Percentiles rank a stretch among this genome's conserved stretches.
Evolutionary conservation across 2,888 invertebrate genomes (phyloP).

Genomic region (Maniola hyperantus): DNA sequence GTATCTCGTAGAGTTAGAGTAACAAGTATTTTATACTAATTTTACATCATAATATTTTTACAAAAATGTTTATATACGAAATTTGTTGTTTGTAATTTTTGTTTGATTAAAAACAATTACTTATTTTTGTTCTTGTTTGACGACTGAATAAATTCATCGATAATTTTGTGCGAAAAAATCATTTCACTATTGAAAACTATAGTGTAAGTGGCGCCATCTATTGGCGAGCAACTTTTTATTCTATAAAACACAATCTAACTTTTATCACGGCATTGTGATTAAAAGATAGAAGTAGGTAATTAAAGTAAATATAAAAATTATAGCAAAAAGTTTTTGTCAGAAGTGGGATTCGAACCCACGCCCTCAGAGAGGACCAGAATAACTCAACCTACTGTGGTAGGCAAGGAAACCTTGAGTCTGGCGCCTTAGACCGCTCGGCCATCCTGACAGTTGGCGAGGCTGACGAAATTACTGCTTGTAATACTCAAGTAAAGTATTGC

Average conservation of each 20-base stretch:
- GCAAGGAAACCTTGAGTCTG: constrained; percentile 78
- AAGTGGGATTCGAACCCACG: constrained; percentile 93
- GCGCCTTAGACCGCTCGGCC: constrained; percentile 63
- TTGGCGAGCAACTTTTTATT: not conserved
- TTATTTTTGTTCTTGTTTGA: not conserved
- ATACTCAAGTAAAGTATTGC: not conserved
- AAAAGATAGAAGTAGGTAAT: not conserved
- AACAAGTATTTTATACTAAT: no score
- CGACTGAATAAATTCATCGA: not conserved
- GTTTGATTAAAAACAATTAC: not conserved
- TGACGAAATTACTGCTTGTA: constrained; percentile 9
- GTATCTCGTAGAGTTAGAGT: no score
- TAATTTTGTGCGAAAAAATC: no score
- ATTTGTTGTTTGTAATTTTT: no score
- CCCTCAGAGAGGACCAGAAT: constrained; percentile 89
- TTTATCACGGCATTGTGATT: not conserved
- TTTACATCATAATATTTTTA: no score
- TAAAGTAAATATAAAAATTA: not conserved
- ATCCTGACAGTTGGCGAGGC: constrained; percentile 23
- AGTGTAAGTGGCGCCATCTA: constrained; percentile 14
- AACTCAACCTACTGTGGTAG: constrained; percentile 84
- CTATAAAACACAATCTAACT: not conserved
- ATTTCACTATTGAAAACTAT: no score
- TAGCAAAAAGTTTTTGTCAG: constrained; percentile 82
- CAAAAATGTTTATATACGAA: no score